A percentile compares a stretch with the other conserved stretches of the same genome.
Evolutionary conservation across 1,140 invertebrate genomes (phyloP).

Genomic region (Trichoplusia ni): DNA sequence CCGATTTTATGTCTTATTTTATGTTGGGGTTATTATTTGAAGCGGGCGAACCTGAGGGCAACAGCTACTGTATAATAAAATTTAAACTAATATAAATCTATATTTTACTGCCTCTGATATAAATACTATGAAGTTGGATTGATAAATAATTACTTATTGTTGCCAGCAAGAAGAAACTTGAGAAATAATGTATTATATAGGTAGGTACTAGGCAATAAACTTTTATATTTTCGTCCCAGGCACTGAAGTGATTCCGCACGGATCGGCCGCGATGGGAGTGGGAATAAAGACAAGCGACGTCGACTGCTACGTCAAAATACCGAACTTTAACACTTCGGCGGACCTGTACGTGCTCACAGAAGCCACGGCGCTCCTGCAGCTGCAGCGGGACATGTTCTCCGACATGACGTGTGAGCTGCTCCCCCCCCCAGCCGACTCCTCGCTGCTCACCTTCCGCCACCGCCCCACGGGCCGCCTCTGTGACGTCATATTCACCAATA

Average conservation of each 20-base stretch:
- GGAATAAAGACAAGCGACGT: slow-evolving; percentile 14
- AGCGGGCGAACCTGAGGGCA: no score
- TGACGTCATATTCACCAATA: slow-evolving; percentile 85
- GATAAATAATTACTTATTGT: no score
- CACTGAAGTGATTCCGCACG: not conserved
- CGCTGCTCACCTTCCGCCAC: slow-evolving; percentile 85
- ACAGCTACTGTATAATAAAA: no score
- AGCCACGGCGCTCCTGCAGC: not conserved
- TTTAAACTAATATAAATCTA: no score
- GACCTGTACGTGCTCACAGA: not conserved
- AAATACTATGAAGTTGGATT: no score
- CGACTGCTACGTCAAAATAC: slow-evolving; percentile 14
- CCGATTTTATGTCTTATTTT: no score
- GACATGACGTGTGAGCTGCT: not conserved
- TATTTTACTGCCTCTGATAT: no score
- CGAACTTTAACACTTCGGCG: not conserved
- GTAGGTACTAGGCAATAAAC: no score
- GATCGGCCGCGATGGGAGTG: slow-evolving; percentile 8
- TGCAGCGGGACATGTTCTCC: not conserved
- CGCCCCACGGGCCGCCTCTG: slow-evolving; percentile 81
- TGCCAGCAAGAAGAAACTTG: no score
- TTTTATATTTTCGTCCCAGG: no score
- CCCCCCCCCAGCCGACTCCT: slow-evolving; percentile 74
- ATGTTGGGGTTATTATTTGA: no score
- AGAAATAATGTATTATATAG: no score